Evolutionary conservation across 2,797 vertebrate genomes (phyloP).

Genomic region (Hippoglossus hippoglossus): DNA sequence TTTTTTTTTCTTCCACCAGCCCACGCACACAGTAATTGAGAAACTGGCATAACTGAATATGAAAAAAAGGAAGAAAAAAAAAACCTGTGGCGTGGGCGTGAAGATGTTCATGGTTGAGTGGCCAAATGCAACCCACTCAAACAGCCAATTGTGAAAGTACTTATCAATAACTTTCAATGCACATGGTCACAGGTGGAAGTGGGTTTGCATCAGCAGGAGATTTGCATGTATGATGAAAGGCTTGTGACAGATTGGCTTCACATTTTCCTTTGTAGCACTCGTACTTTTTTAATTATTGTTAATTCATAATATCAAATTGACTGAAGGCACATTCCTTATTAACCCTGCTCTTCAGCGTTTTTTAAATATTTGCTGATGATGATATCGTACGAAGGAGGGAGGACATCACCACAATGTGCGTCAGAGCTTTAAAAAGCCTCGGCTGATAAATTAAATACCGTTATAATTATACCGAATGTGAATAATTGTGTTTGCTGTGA

Average conservation of each 20-base stretch:
- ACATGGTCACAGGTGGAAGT: conserved; percentile 52
- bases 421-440: conserved; percentile 12
- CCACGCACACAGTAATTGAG: conserved; percentile 71
- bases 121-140: conserved; percentile 73
- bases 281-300: neutral
- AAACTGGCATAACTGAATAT: conserved; percentile 68
- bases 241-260: conserved; percentile 36
- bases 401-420: neutral
- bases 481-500: conserved; percentile 16
- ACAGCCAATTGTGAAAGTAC: conserved; percentile 55
- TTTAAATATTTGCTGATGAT: conserved; percentile 17
- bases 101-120: conserved; percentile 73
- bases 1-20: conserved; percentile 56
- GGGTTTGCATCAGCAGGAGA: conserved; percentile 27
- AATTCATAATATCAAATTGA: conserved; percentile 5
- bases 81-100: conserved; percentile 68
- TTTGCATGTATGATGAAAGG: conserved; percentile 51
- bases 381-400: neutral
- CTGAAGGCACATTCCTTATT: too few relatives aligned
- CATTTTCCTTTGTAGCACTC: conserved; percentile 25
- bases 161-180: conserved; percentile 64
- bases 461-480: conserved; percentile 25
- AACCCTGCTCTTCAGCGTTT: conserved; percentile 5
- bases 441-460: conserved; percentile 17
- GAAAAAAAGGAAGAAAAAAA: conserved; percentile 20